Conservation (phyloP, 2,797 vertebrate genomes). For the Phataginus tetradactyla region DNA sequence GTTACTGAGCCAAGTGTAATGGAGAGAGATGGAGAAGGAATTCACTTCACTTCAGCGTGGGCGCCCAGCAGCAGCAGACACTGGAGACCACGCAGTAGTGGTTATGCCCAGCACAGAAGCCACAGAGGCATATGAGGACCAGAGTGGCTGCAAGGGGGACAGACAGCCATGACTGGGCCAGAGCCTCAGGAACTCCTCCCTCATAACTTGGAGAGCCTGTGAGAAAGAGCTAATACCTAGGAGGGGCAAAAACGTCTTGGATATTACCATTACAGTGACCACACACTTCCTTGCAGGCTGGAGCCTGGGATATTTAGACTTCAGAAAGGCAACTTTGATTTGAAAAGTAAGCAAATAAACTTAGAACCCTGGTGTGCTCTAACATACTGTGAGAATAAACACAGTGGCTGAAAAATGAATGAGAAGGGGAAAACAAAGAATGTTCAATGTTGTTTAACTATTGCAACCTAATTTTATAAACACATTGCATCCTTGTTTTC, state of each 20-base stretch:
- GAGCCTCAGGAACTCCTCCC: neutral
- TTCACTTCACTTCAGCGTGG: neutral
- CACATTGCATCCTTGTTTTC: neutral
- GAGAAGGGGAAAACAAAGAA: neutral
- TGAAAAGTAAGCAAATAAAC: conserved; percentile 15
- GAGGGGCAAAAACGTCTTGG: neutral
- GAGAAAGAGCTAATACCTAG: neutral
- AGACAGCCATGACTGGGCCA: neutral
- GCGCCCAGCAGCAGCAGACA: neutral
- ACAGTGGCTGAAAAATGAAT: neutral
- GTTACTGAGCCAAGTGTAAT: neutral
- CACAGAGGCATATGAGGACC: no score
- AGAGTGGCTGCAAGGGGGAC: neutral
- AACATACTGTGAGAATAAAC: neutral
- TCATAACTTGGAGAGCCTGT: neutral
- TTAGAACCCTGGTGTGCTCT: neutral
- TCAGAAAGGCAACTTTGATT: neutral
- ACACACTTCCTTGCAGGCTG: neutral
- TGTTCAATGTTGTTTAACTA: neutral
- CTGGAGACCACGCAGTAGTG: no score
- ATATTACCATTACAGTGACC: neutral
- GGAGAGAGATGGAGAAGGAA: neutral
- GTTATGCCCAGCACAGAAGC: neutral
- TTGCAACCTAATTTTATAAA: neutral
- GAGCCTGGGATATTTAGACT: neutral